Evolutionary conservation across 2,797 vertebrate genomes (phyloP).

Genomic region (Macropodus opercularis): DNA sequence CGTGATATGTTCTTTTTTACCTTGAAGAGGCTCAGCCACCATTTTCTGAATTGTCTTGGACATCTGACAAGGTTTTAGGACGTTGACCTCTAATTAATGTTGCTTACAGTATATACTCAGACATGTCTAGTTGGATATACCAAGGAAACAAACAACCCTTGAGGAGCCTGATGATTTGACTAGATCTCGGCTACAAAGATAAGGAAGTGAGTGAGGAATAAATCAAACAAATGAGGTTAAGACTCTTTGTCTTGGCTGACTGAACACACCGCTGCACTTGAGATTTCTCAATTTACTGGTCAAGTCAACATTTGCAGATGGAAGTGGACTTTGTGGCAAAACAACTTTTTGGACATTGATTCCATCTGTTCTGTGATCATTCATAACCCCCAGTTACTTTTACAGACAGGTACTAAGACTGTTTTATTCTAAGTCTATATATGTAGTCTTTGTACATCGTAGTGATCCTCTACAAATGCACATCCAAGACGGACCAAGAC

Average conservation of each 20-base stretch:
- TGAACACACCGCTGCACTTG: slow-evolving; percentile 9
- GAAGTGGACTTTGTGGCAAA: slow-evolving; percentile 22
- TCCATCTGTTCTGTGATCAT: slow-evolving; percentile 37
- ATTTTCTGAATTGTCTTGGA: background rate
- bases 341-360: slow-evolving; percentile 35
- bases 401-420: background rate
- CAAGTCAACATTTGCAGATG: slow-evolving; percentile 47
- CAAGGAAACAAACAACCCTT: background rate
- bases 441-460: too few relatives aligned
- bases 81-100: background rate
- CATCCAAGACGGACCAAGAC: too few relatives aligned
- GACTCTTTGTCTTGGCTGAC: slow-evolving; percentile 26
- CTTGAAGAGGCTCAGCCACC: background rate
- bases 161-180: background rate
- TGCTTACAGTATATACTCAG: background rate
- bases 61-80: background rate
- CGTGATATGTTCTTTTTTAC: too few relatives aligned
- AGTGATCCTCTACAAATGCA: too few relatives aligned
- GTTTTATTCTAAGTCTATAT: too few relatives aligned
- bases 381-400: slow-evolving; percentile 8
- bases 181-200: background rate
- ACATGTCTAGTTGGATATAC: background rate
- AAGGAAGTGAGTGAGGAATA: slow-evolving; percentile 12
- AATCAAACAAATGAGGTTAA: slow-evolving; percentile 27
- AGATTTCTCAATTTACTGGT: slow-evolving; percentile 36